Percentiles rank a stretch among this genome's conserved stretches.
These are phyloP conservation scores for Heterotis niloticus DNA, from an alignment of 2,113 vertebrate species.

Conservation along the genomic window DNA sequence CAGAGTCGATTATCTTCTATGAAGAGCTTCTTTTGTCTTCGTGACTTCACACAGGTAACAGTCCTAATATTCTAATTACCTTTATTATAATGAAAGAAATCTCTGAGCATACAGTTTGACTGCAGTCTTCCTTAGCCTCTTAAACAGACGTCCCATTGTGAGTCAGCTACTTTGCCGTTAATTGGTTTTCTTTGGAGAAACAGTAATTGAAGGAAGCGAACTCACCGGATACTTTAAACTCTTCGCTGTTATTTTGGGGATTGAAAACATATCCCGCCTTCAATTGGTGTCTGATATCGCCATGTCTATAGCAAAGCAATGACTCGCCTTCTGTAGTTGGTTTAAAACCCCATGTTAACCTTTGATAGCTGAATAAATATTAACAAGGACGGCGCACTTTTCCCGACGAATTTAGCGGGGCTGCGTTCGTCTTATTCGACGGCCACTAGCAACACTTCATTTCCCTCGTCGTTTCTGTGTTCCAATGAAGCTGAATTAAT, in stretches of 20 bases:
- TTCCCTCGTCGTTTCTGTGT: too few species aligned
- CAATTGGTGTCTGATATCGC: conserved; percentile 14
- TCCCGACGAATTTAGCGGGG: too few species aligned
- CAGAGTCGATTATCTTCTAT: background rate
- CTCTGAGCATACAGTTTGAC: background rate
- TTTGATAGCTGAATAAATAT: background rate
- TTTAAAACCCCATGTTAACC: background rate
- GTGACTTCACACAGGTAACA: background rate
- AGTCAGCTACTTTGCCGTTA: conserved; percentile 14
- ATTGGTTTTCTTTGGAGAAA: conserved; percentile 10
- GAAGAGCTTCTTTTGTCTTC: too few species aligned
- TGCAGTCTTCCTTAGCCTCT: background rate
- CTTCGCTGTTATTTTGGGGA: conserved; percentile 14
- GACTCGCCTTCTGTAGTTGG: conserved; percentile 11
- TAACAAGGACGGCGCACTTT: too few species aligned
- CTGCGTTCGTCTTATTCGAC: too few species aligned
- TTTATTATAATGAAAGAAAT: background rate
- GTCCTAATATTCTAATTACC: background rate
- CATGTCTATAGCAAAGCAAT: background rate
- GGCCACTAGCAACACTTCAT: too few species aligned
- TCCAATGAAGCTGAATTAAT: too few species aligned
- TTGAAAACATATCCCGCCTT: conserved; percentile 19
- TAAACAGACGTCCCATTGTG: conserved; percentile 10
- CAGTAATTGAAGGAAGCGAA: conserved; percentile 16
- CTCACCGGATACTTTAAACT: conserved; percentile 20